phyloP scores from a whole-genome alignment of 2,113 vertebrate species.

The Limanda limanda region DNA sequence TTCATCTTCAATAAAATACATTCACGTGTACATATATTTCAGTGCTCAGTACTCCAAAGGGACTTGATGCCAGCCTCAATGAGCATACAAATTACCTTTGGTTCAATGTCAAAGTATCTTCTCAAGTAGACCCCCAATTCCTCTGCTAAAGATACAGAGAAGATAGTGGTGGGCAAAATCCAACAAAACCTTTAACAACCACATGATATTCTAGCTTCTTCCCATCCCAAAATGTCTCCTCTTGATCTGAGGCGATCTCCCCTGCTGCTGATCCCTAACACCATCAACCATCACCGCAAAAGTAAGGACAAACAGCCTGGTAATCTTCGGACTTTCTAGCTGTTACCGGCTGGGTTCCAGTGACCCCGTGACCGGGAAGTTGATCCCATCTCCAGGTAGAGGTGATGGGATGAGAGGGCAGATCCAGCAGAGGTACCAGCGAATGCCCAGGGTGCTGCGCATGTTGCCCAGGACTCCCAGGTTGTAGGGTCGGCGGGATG shows the following conservation, averaged over 20 bases:
- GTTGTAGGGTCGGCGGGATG: conserved; percentile 81
- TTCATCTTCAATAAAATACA: conserved; percentile 31
- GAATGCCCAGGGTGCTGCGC: conserved; percentile 81
- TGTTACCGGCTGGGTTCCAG: conserved; percentile 73
- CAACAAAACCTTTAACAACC: conserved; percentile 11
- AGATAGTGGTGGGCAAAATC: conserved; percentile 11
- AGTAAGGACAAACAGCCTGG: background rate
- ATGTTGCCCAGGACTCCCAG: conserved; percentile 84
- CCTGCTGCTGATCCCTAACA: conserved; percentile 16
- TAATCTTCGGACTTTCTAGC: background rate
- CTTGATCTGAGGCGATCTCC: conserved; percentile 15
- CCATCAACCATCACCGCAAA: conserved; percentile 35
- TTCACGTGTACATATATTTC: conserved; percentile 39
- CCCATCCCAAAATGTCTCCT: conserved; percentile 30
- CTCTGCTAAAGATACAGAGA: conserved; percentile 23
- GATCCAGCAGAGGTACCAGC: conserved; percentile 89
- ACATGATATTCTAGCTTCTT: conserved; percentile 2
- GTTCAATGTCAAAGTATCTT: conserved; percentile 2
- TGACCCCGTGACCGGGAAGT: conserved; percentile 82
- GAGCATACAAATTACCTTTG: conserved; percentile 26
- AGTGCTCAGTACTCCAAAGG: conserved; percentile 25
- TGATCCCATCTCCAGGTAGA: conserved; percentile 87
- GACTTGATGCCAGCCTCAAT: conserved; percentile 33
- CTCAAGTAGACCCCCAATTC: conserved; percentile 6
- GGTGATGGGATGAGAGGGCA: conserved; percentile 88